These are phyloP conservation scores for Melitaea cinxia DNA, from an alignment of 1,140 invertebrate genomes.

Conservation along the genomic window DNA sequence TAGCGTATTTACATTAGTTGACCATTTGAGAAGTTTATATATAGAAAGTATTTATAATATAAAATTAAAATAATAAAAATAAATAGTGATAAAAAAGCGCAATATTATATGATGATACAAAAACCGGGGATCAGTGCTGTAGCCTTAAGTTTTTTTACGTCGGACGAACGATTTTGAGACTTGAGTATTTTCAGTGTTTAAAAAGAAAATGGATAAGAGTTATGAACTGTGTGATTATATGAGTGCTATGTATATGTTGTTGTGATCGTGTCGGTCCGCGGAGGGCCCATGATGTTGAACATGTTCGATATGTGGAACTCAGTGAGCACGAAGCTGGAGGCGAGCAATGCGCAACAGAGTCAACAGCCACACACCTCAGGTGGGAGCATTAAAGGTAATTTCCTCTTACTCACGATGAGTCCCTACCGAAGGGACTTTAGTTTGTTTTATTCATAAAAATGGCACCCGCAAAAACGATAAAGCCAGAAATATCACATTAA, in stretches of 20 bases:
- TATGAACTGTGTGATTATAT: conserved; percentile 40
- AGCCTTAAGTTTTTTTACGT: conserved; percentile 72
- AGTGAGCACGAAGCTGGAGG: conserved; percentile 90
- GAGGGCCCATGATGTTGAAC: conserved; percentile 80
- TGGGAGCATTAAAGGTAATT: conserved; percentile 92
- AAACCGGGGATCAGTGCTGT: conserved; percentile 74
- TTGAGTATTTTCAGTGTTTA: conserved; percentile 55
- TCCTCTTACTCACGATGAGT: conserved; percentile 53
- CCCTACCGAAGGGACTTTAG: not conserved
- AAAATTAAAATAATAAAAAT: conserved; percentile 22
- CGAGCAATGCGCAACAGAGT: conserved; percentile 84
- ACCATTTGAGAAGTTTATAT: conserved; percentile 80
- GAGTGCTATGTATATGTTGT: conserved; percentile 54
- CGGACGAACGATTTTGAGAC: conserved; percentile 72
- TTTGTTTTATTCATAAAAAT: not conserved
- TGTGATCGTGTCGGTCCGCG: conserved; percentile 53
- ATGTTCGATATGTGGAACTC: conserved; percentile 95
- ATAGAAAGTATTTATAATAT: conserved; percentile 56
- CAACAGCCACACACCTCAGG: conserved; percentile 89
- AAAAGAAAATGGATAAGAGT: conserved; percentile 55
- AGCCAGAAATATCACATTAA: not conserved
- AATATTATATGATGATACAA: conserved; percentile 62
- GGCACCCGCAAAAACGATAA: not conserved
- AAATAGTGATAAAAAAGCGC: conserved; percentile 53
- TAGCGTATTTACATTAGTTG: conserved; percentile 81